Evolutionary conservation across 2,113 vertebrate species (phyloP), one percentile per base, ranked within the genome.

Genomic region (Bucco capensis): DNA sequence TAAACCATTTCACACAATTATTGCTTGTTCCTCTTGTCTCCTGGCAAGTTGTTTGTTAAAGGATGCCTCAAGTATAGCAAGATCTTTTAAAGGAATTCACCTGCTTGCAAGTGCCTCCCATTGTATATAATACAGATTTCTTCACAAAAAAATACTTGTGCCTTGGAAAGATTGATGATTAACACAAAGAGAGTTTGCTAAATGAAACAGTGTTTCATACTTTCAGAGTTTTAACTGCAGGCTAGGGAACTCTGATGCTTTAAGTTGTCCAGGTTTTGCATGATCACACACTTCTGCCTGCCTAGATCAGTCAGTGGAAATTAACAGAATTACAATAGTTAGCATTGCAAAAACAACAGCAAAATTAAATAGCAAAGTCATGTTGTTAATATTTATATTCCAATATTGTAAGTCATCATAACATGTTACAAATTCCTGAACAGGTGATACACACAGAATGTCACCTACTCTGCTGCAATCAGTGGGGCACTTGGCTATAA

Each of bases 201-300:
- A 77, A 62, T 74, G 25, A 27, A 69, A 33, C 12, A 35, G 5
- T 15, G 82, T 58, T 51, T 51, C 53, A 15, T 67, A 22, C 37
- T 80, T 85, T 17, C 33, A 50, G 46, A 75, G 38, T 44, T 78
- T 78, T 64, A 75, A 47, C 44, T 71, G 6, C n/a, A 61, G 38
- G 18, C 60, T 76, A 6, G 49, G 33, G 80, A 64, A 18, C 25
- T 19, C 12, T 42, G 22, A 5, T 66, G 30, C 61, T 88, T 88
- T 0, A 0, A 19, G 19, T 17, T 40, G 31, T 46, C 53, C 44
- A 47, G 37, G 27, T 15, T 88, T 76, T 57, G 50, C 15, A 50
- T 0, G 1, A 9, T 38, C 2, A 1, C 12, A 14, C n/a, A 12
- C 14, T 91, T 74, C 64, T 60, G 47, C 64, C 60, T 74, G 21